These are phyloP conservation scores for Drosophila truncata DNA, from an alignment of 1,140 invertebrate species.

Conservation along the genomic window DNA sequence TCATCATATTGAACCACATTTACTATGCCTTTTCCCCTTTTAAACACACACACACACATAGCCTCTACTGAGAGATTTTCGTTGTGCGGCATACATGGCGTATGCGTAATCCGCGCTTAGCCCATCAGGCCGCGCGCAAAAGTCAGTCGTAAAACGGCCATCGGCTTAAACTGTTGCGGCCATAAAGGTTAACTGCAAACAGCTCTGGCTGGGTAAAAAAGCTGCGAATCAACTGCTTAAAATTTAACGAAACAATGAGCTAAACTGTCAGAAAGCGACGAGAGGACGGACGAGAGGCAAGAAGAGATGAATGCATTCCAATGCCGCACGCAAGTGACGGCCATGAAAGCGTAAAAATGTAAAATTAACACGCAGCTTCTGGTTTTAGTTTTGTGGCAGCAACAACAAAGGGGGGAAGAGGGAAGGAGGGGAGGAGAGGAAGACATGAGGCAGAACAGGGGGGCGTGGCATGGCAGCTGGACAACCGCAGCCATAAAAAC, in stretches of 20 bases:
- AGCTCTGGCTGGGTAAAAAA: conserved; percentile 5
- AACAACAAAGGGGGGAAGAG: conserved; percentile 10
- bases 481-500: conserved; percentile 80
- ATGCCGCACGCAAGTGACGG: conserved; percentile 78
- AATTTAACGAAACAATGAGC: conserved; percentile 78
- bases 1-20: neutral
- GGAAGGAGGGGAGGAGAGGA: neutral
- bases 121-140: conserved; percentile 57
- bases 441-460: neutral
- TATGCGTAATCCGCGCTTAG: conserved; percentile 82
- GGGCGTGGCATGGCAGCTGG: conserved; percentile 44
- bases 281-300: conserved; percentile 8
- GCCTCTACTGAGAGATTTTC: neutral
- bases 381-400: conserved; percentile 79
- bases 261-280: conserved; percentile 49
- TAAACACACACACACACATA: neutral
- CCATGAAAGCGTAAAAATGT: conserved; percentile 84
- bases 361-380: conserved; percentile 84
- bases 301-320: conserved; percentile 63
- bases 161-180: conserved; percentile 82
- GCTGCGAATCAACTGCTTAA: conserved; percentile 74
- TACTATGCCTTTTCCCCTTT: neutral
- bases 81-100: conserved; percentile 41
- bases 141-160: conserved; percentile 80
- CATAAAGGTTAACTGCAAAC: conserved; percentile 77